Conservation (phyloP, 1,140 invertebrate species). For the Nymphalis io region DNA sequence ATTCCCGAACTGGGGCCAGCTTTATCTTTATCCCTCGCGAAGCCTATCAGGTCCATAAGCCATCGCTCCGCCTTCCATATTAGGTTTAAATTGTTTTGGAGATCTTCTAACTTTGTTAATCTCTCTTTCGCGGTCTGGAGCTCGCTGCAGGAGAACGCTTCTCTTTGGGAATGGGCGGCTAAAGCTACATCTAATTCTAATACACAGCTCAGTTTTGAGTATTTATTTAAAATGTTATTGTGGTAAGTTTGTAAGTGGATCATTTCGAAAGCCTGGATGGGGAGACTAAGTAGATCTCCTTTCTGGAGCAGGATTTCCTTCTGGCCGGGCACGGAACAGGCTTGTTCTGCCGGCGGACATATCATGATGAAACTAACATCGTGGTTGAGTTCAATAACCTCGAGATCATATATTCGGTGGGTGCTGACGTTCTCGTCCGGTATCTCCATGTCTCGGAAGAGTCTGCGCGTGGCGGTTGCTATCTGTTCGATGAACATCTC, state of each 20-base stretch:
- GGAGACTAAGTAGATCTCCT: conserved; percentile 90
- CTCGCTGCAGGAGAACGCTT: conserved; percentile 96
- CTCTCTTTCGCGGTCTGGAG: conserved; percentile 92
- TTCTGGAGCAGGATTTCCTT: conserved; percentile 89
- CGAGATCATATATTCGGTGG: conserved; percentile 93
- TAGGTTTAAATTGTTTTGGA: conserved; percentile 89
- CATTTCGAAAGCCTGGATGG: conserved; percentile 94
- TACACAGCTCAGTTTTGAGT: conserved; percentile 94
- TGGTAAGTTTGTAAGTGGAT: conserved; percentile 96
- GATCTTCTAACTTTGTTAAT: conserved; percentile 88
- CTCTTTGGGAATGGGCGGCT: conserved; percentile 94
- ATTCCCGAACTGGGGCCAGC: conserved; percentile 69
- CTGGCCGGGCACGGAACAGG: conserved; percentile 94
- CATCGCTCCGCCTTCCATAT: conserved; percentile 96
- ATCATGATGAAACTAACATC: conserved; percentile 95
- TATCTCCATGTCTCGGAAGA: conserved; percentile 91
- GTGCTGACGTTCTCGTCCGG: conserved; percentile 83
- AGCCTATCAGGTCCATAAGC: conserved; percentile 96
- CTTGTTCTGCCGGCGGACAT: conserved; percentile 93
- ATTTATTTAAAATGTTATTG: conserved; percentile 91
- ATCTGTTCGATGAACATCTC: conserved; percentile 89
- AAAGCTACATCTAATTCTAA: conserved; percentile 95
- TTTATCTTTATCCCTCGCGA: conserved; percentile 90
- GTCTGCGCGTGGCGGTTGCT: conserved; percentile 85
- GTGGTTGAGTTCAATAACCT: conserved; percentile 93